These are phyloP conservation scores for Erythrocebus patas DNA, from an alignment of 2,113 vertebrate genomes.

Conservation along the genomic window DNA sequence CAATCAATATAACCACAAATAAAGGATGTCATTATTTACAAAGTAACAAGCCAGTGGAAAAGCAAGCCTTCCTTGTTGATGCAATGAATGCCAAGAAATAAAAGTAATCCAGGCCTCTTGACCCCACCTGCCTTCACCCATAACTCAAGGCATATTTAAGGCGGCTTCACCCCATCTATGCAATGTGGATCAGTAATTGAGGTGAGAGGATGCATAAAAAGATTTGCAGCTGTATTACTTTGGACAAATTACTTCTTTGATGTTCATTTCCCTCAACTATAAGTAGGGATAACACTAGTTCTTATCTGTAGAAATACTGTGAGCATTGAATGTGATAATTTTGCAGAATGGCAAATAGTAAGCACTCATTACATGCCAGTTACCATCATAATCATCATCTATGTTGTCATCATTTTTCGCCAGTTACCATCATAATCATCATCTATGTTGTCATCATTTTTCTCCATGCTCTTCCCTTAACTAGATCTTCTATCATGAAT, in stretches of 20 bases:
- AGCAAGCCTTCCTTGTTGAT: not conserved
- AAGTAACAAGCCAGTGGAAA: not conserved
- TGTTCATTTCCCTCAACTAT: not conserved
- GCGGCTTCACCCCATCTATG: not conserved
- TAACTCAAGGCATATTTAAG: not conserved
- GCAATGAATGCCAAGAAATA: not conserved
- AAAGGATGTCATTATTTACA: conserved; percentile 41
- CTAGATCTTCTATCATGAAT: not conserved
- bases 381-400: not conserved
- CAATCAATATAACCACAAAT: conserved; percentile 67
- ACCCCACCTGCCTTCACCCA: not conserved
- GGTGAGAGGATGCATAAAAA: not conserved
- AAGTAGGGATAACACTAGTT: not conserved
- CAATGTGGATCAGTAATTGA: not conserved
- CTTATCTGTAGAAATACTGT: not conserved
- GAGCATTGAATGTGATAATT: not conserved
- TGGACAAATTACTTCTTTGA: not conserved
- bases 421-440: not conserved
- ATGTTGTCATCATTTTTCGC: not conserved
- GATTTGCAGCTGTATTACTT: not conserved
- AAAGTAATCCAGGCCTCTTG: not conserved
- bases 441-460: not conserved
- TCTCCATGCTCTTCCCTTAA: not conserved
- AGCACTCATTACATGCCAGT: not conserved
- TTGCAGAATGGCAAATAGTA: not conserved